Evolutionary conservation across 2,888 invertebrate species (phyloP).

Genomic region (Drosophila borealis): DNA sequence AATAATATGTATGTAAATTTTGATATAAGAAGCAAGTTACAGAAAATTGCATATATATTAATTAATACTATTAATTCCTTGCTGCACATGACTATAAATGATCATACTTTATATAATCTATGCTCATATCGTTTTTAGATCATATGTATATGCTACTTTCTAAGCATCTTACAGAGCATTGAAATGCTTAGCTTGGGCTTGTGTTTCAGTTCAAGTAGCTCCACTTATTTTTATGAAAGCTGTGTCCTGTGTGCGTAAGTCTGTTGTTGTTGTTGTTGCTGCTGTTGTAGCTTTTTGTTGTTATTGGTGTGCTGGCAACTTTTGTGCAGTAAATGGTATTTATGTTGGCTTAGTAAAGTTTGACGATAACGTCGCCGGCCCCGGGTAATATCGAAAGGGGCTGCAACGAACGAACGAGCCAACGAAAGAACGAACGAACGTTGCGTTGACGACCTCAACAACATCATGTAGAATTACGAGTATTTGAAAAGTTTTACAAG

Average conservation of each 20-base stretch:
- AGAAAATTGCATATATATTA: too few relatives aligned
- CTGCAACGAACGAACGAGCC: constrained; percentile 16
- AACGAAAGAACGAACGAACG: not conserved
- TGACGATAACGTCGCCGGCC: constrained; percentile 64
- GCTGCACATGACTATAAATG: too few relatives aligned
- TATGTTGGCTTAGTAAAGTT: constrained; percentile 80
- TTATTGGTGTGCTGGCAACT: constrained; percentile 64
- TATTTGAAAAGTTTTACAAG: constrained; percentile 80
- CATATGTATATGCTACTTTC: too few relatives aligned
- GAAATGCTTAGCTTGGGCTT: not conserved
- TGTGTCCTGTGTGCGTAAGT: constrained; percentile 30
- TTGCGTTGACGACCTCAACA: constrained; percentile 79
- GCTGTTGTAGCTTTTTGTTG: constrained; percentile 14
- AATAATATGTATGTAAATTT: too few relatives aligned
- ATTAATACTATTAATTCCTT: too few relatives aligned
- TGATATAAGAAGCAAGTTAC: too few relatives aligned
- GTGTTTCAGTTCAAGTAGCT: constrained; percentile 35
- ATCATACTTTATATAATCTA: too few relatives aligned
- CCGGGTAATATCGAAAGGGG: constrained; percentile 53
- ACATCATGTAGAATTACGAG: constrained; percentile 81
- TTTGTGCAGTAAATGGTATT: constrained; percentile 79
- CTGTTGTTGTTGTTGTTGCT: constrained; percentile 11
- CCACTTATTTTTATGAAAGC: constrained; percentile 65
- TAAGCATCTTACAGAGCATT: constrained; percentile 23
- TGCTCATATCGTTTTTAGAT: too few relatives aligned